These are phyloP conservation scores for Trematomus loennbergii DNA, from an alignment of 2,113 vertebrate species.

Conservation along the genomic window DNA sequence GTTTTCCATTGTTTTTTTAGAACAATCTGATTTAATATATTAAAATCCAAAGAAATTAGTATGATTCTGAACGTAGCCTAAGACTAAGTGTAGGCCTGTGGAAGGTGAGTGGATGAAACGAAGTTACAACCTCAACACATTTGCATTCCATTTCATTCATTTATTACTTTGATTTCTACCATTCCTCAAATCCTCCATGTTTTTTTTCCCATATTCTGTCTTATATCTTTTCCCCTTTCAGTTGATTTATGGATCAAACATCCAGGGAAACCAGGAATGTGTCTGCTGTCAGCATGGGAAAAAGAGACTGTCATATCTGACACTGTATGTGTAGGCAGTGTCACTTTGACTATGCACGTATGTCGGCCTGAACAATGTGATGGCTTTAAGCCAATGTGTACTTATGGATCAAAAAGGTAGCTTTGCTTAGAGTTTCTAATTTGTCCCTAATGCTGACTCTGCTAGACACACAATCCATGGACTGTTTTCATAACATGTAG, in stretches of 20 bases:
- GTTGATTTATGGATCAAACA: slow-evolving; percentile 90
- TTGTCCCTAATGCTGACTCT: slow-evolving; percentile 61
- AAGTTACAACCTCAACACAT: slow-evolving; percentile 8
- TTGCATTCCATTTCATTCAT: slow-evolving; percentile 42
- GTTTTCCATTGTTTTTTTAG: neutral
- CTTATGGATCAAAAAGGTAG: slow-evolving; percentile 61
- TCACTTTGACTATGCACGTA: slow-evolving; percentile 66
- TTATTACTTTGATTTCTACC: slow-evolving; percentile 39
- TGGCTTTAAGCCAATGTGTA: slow-evolving; percentile 58
- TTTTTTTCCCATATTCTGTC: slow-evolving; percentile 79
- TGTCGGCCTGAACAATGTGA: slow-evolving; percentile 55
- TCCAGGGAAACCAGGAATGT: slow-evolving; percentile 89
- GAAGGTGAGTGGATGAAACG: neutral
- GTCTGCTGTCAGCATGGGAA: slow-evolving; percentile 90
- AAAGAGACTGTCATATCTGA: slow-evolving; percentile 79
- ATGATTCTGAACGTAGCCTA: neutral
- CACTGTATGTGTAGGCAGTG: slow-evolving; percentile 87
- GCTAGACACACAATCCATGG: slow-evolving; percentile 52
- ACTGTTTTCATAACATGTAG: slow-evolving; percentile 55
- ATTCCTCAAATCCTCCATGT: slow-evolving; percentile 36
- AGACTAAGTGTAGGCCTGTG: neutral
- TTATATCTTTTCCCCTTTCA: slow-evolving; percentile 87
- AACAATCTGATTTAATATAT: slow-evolving; percentile 12
- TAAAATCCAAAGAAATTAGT: neutral
- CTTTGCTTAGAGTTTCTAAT: slow-evolving; percentile 64